Evolutionary conservation across 2,797 vertebrate species (phyloP), one percentile per base, ranked within the genome.

Genomic region (Thunnus albacares): DNA sequence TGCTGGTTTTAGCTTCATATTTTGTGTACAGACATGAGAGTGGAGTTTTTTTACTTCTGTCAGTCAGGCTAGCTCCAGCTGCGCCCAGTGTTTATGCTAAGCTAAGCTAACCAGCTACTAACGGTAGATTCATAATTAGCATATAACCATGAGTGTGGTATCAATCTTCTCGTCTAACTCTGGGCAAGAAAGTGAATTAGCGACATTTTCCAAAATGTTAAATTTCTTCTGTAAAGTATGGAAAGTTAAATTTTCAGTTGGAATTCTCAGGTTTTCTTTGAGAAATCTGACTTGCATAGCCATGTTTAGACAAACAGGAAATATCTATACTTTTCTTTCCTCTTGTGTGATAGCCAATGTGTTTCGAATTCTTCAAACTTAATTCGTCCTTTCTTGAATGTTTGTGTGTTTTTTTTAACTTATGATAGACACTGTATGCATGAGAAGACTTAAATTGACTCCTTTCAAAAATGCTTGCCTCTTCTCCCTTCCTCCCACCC

Each of bases 391-490:
- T 57, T 75, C 33, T 63, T 67, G 1, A 53, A 52, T 58, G 53
- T 51, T 20, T 67, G 57, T 45, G 33, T 53, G 56, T 55, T 59
- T 53, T 56, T 17, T 20, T 68, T 22, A 71, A 80, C 49, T n/a
- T 70, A 55, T 56, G 28, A 71, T 43, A 71, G 57, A 18, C 24
- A 73, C 60, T 77, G 53, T 57, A 61, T 83, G 89, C 88, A 90
- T 82, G 81, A 82, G 75, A 81, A 69, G 15, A 75, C 82, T 83
- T 83, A 28, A 86, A 84, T 30, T 61, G 56, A 79, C 63, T 84
- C 71, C 65, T 69, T 73, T 69, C 57, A 28, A 67, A 81, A 75
- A 71, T 71, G 68, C 84, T 43, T 47, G 60, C 71, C 74, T 86
- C 83, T 63, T 72, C 87, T 82, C 57, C 82, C 78, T 72, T 81